A percentile compares a stretch with the other conserved stretches of the same genome.
Conservation (phyloP, 2,113 vertebrate species). For the Ploceus nigricollis region DNA sequence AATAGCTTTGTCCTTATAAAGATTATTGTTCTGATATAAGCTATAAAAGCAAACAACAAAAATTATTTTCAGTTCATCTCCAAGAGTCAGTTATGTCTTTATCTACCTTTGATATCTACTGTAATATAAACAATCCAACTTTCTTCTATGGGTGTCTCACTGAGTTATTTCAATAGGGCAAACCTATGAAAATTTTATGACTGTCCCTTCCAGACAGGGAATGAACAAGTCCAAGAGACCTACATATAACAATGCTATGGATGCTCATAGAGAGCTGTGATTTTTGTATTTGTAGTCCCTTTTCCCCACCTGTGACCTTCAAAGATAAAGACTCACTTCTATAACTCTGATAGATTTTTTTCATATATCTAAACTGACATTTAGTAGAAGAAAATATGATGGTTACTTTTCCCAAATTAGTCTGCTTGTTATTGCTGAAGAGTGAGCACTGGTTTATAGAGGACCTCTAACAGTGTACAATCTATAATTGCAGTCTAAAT, state of each 20-base stretch:
- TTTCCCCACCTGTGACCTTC: not conserved
- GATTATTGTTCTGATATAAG: not conserved
- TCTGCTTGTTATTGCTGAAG: not conserved
- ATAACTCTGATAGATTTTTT: not conserved
- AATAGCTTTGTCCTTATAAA: not conserved
- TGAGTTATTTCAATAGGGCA: not conserved
- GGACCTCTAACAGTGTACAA: not conserved
- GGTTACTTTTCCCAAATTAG: not conserved
- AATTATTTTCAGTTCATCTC: not conserved
- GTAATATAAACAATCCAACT: not conserved
- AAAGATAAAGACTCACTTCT: constrained; percentile 6
- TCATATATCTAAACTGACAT: not conserved
- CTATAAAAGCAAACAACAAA: not conserved
- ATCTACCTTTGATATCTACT: not conserved
- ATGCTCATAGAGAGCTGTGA: not conserved
- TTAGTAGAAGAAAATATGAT: not conserved
- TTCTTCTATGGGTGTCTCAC: not conserved
- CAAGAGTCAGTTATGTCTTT: not conserved
- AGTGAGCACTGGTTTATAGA: not conserved
- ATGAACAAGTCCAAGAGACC: not conserved
- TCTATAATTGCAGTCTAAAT: not conserved
- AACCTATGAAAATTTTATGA: constrained; percentile 38
- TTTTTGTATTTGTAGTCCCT: not conserved
- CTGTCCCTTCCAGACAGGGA: not conserved
- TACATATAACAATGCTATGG: not conserved